Percentiles rank a stretch among this genome's conserved stretches.
Conservation (phyloP, 2,797 vertebrate genomes). For the Pteronotus mesoamericanus region DNA sequence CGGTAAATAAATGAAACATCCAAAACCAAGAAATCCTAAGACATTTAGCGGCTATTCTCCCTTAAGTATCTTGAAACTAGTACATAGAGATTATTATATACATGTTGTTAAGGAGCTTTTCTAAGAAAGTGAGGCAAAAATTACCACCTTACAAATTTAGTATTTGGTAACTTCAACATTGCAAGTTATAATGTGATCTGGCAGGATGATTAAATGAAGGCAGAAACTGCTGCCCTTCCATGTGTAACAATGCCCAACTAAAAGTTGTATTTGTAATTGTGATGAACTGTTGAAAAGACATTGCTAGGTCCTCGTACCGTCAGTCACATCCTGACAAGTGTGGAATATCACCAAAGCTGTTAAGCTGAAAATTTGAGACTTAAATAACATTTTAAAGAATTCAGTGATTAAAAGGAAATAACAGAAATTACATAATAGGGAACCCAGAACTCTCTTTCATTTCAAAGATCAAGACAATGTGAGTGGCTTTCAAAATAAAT, state of each 20-base stretch:
- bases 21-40: background rate
- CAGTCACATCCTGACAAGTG: background rate
- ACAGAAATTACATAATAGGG: background rate
- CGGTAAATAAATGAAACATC: background rate
- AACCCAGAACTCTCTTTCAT: background rate
- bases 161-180: background rate
- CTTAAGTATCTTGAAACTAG: background rate
- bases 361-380: background rate
- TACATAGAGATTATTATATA: background rate
- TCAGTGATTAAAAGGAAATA: background rate
- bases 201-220: background rate
- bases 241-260: background rate
- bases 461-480: background rate
- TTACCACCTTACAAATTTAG: background rate
- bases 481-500: background rate
- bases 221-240: background rate
- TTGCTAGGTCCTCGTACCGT: background rate
- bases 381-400: background rate
- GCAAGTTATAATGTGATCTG: background rate
- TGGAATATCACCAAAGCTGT: background rate
- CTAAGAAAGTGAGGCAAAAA: background rate
- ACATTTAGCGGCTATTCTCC: background rate
- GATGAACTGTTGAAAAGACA: background rate
- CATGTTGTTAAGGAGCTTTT: background rate
- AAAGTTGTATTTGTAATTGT: background rate